Conservation (phyloP, 2,888 invertebrate genomes). For the Mantis religiosa region DNA sequence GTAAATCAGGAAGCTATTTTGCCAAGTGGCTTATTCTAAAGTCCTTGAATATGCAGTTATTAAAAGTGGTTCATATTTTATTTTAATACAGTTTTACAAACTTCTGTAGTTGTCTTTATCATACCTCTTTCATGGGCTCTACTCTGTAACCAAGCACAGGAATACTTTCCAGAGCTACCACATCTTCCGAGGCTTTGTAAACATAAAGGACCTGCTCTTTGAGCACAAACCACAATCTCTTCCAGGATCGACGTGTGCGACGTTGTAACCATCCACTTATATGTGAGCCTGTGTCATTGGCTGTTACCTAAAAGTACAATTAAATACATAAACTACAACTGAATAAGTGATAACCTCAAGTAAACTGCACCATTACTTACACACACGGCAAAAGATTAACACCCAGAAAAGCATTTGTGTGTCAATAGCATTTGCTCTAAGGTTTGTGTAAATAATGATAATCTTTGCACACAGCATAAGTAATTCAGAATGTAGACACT, state of each 20-base stretch:
- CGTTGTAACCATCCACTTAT: constrained; percentile 52
- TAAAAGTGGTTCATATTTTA: neutral
- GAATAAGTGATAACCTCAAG: too few species aligned
- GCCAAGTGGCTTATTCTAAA: too few species aligned
- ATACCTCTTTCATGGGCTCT: constrained; percentile 35
- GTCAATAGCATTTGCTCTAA: too few species aligned
- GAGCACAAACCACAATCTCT: constrained; percentile 53
- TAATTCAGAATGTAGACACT: too few species aligned
- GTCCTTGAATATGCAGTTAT: too few species aligned
- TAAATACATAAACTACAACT: too few species aligned
- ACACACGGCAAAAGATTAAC: too few species aligned
- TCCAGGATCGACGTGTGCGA: constrained; percentile 47
- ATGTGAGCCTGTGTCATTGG: constrained; percentile 49
- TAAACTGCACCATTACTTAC: too few species aligned
- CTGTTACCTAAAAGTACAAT: constrained; percentile 44
- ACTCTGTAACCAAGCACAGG: constrained; percentile 50
- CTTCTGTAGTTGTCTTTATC: neutral
- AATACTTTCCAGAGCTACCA: constrained; percentile 48
- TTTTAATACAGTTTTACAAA: neutral
- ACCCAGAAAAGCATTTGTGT: too few species aligned
- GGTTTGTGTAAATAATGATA: too few species aligned
- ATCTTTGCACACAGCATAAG: too few species aligned
- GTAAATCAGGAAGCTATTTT: too few species aligned
- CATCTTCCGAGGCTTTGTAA: constrained; percentile 54
- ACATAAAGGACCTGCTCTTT: constrained; percentile 51